Evolutionary conservation across 2,113 vertebrate genomes (phyloP).

Genomic region (Rhea americana): DNA sequence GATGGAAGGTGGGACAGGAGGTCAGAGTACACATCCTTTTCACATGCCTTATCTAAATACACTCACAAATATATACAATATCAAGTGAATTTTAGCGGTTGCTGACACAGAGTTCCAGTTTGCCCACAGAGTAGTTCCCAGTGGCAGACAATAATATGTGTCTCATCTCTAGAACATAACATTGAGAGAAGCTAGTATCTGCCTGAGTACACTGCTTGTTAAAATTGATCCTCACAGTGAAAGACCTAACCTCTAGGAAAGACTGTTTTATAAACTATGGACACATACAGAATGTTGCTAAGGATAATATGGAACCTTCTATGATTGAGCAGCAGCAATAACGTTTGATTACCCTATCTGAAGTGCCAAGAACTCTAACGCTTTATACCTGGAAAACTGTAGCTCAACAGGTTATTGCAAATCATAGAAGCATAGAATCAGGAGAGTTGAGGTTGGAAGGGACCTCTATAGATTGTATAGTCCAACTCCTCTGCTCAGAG

Average conservation of each 20-base stretch:
- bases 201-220: rapidly evolving
- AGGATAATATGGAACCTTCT: neutral
- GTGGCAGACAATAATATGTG: rapidly evolving
- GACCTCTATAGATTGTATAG: neutral
- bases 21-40: neutral
- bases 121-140: neutral
- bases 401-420: neutral
- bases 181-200: neutral
- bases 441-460: neutral
- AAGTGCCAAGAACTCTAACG: rapidly evolving
- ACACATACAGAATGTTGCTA: neutral
- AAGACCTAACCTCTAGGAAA: neutral
- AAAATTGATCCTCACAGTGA: neutral
- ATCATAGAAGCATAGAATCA: neutral
- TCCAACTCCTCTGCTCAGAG: neutral
- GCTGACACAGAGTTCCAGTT: neutral
- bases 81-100: neutral
- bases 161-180: neutral
- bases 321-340: neutral
- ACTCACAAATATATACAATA: neutral
- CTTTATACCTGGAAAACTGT: neutral
- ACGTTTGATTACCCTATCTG: rapidly evolving
- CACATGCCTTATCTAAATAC: neutral
- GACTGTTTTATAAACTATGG: neutral
- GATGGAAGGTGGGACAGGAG: neutral